Conservation (phyloP, 2,797 vertebrate genomes). For the Ambastaia sidthimunki region DNA sequence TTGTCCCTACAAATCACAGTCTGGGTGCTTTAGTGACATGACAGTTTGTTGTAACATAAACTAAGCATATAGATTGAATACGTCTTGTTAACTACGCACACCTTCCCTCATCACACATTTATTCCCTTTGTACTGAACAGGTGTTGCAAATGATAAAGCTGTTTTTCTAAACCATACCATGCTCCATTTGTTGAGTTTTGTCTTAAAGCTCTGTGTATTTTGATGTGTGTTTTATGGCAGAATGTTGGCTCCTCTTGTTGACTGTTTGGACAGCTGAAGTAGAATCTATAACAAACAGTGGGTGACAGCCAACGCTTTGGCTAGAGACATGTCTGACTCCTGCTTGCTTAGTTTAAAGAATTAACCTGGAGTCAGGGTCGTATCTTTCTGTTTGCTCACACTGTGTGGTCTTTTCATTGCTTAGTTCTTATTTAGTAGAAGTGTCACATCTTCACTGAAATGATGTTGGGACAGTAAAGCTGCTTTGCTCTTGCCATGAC, state of each 20-base stretch:
- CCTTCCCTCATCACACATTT: not conserved
- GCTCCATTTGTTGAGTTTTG: not conserved
- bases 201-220: slow-evolving; percentile 14
- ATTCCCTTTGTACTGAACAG: slow-evolving; percentile 7
- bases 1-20: no score
- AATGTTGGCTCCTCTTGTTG: not conserved
- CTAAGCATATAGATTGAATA: not conserved
- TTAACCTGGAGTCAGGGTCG: no score
- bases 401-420: no score
- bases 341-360: no score
- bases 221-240: slow-evolving; percentile 17
- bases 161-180: not conserved
- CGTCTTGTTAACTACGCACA: not conserved
- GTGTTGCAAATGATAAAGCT: slow-evolving; percentile 14
- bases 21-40: not conserved
- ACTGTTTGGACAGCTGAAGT: slow-evolving; percentile 51
- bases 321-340: no score
- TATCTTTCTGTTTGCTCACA: no score
- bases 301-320: no score
- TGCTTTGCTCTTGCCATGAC: no score
- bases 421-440: no score
- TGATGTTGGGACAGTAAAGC: not conserved
- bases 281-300: no score
- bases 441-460: no score
- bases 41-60: not conserved